Evolutionary conservation across 2,888 invertebrate species (phyloP), one percentile per base, ranked within the genome.

Genomic region (Synanthedon formicaeformis): DNA sequence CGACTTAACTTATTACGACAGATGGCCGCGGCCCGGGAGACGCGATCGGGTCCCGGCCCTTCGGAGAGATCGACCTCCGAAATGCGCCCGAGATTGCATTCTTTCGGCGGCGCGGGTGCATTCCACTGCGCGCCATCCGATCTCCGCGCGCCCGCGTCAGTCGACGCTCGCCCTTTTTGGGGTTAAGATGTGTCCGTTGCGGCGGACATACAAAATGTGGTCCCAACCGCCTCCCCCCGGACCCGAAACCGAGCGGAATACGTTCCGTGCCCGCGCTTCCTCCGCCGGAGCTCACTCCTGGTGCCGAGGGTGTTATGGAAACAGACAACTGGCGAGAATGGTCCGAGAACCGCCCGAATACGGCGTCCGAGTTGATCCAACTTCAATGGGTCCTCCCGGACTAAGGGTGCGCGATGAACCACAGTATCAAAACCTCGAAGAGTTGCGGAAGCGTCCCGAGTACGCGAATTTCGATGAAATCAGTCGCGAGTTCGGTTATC

Each of bases 41-140:
- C 78, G 82, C 81, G 83, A 77, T 81, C 73, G 74, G 77, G 72
- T 73, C 78, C 73, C 75, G 80, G 80, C 78, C 78, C 83, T 78
- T 74, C 73, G 80, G 83, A 84, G 85, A 86, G 87, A 85, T 85
- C 86, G 86, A 84, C 84, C 86, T 85, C 87, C 87, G 87, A 87
- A 87, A 86, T 82, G 86, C 87, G 86, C 81, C 87, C 86, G 87
- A 86, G 87, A 87, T 87, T 86, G 85, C 88, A 88, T 87, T 88
- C 88, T 88, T 88, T 87, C 85, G 87, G 86, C 84, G 76, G 83
- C 75, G 81, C 86, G 85, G 86, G 88, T 85, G 77, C 88, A 88
- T 88, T 88, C 88, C 88, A 73, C 78, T 67, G 83, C 81, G 79
- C 83, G 81, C 80, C 81, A 81, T 80, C 81, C 78, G 81, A 79